Evolutionary conservation across 2,888 invertebrate genomes (phyloP).

Genomic region (Chrysomela aeneicollis): DNA sequence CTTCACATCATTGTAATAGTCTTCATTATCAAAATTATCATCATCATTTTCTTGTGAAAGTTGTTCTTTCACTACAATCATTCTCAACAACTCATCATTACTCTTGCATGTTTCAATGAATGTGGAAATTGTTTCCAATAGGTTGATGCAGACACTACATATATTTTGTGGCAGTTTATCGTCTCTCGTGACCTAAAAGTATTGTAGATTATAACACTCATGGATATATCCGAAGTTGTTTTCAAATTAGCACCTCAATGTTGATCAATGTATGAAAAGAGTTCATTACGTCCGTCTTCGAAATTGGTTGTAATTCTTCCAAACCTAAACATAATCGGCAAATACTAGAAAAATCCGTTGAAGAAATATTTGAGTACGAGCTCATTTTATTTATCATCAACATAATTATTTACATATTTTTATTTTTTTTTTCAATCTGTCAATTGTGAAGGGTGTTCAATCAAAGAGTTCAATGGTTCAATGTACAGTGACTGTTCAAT

Average conservation of each 20-base stretch:
- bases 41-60: conserved; percentile 21
- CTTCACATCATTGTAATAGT: conserved; percentile 29
- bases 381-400: no score
- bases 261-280: conserved; percentile 27
- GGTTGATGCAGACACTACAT: conserved; percentile 34
- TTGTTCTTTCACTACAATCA: conserved; percentile 26
- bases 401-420: no score
- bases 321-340: conserved; percentile 36
- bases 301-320: conserved; percentile 30
- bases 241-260: conserved; percentile 23
- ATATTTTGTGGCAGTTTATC: conserved; percentile 39
- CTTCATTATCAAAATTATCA: conserved; percentile 17
- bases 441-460: no score
- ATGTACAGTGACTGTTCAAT: no score
- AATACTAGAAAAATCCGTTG: conserved; percentile 38
- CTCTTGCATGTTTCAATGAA: conserved; percentile 36
- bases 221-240: neutral
- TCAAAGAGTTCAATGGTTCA: no score
- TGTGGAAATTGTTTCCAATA: conserved; percentile 29
- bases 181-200: conserved; percentile 34
- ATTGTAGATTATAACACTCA: neutral
- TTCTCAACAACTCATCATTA: conserved; percentile 31
- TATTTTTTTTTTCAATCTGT: no score
- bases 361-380: conserved; percentile 27
- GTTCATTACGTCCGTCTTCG: conserved; percentile 24